Evolutionary conservation across 2,888 invertebrate genomes (phyloP).

Genomic region (Conistra vaccinii): DNA sequence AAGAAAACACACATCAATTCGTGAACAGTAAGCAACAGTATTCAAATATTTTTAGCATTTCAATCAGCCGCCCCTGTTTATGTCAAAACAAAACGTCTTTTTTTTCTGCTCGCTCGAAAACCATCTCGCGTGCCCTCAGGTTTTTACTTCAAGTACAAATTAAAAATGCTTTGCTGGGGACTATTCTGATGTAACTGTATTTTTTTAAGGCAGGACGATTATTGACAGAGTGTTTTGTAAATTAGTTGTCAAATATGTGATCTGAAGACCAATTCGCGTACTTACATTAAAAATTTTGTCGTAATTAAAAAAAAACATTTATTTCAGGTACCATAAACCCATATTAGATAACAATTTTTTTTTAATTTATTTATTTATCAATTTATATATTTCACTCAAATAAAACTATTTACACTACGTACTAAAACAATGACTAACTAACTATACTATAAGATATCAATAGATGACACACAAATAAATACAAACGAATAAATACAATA

Average conservation of each 20-base stretch:
- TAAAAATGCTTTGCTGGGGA: constrained; percentile 80
- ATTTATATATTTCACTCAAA: too few relatives aligned
- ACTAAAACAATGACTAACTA: too few relatives aligned
- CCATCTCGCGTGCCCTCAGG: constrained; percentile 79
- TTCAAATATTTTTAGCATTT: constrained; percentile 73
- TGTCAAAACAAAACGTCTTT: constrained; percentile 85
- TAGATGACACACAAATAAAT: too few relatives aligned
- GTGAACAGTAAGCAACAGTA: constrained; percentile 42
- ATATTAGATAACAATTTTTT: too few relatives aligned
- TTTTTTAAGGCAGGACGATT: not conserved
- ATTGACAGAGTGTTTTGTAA: not conserved
- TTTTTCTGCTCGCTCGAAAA: constrained; percentile 76
- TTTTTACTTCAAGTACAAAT: constrained; percentile 89
- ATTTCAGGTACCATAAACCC: too few relatives aligned
- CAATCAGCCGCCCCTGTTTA: constrained; percentile 77
- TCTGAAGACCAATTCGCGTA: not conserved
- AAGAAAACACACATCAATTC: constrained; percentile 47
- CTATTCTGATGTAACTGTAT: constrained; percentile 67
- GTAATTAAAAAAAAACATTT: too few relatives aligned
- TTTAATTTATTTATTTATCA: too few relatives aligned
- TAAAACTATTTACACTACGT: too few relatives aligned
- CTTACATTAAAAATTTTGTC: too few relatives aligned
- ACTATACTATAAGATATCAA: too few relatives aligned
- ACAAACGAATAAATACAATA: too few relatives aligned
- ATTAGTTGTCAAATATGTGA: not conserved